Base-by-base conservation (phyloP, 2,113 vertebrate genomes). In the Grus americana region DNA sequence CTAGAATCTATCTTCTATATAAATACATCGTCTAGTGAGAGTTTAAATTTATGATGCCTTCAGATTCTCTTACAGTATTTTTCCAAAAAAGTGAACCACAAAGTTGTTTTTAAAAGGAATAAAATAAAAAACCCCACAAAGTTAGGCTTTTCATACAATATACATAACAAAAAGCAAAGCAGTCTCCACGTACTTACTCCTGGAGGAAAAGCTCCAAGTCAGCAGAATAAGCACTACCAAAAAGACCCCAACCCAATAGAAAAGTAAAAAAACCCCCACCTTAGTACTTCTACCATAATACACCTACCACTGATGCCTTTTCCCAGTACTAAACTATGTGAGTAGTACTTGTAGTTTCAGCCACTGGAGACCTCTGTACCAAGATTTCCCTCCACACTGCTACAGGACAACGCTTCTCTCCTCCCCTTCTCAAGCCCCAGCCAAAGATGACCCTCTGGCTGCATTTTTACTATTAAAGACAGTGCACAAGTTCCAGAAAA, bases 371-470 rank as follows among this genome's bases (percentile, higher is more conserved):
- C 15, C 44, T 68, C 50, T n/a, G 47, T 47, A 70, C 30, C 27
- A 70, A 61, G 27, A 66, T 49, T 66, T 71, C 36, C 63, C 38
- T 73, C 73, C 59, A 59, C 62, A 19, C 72, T 66, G 30, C 66
- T 73, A 55, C 36, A 86, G 52, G 63, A 42, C 34, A n/a, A 49
- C 0, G 8, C 13, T 52, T 47, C 71, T 49, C 18, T 76, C 34
- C 30, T 61, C n/a, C 4, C 4, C 22, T 49, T 52, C 70, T 74
- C 70, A 89, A 11, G 5, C 11, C 26, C 29, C 0, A 0, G 10
- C 46, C 66, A 78, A 86, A 86, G 46, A 59, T 19, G 36, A 84
- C 52, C 58, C 26, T 12, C 16, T 88, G 40, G 50, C 47, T 36
- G 24, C 30, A 50, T n/a, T 81, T 86, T 81, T 62, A 71, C 55